Percentiles rank a stretch among this genome's conserved stretches.
phyloP scores from a whole-genome alignment of 2,888 invertebrate species.

The Cancer borealis region DNA sequence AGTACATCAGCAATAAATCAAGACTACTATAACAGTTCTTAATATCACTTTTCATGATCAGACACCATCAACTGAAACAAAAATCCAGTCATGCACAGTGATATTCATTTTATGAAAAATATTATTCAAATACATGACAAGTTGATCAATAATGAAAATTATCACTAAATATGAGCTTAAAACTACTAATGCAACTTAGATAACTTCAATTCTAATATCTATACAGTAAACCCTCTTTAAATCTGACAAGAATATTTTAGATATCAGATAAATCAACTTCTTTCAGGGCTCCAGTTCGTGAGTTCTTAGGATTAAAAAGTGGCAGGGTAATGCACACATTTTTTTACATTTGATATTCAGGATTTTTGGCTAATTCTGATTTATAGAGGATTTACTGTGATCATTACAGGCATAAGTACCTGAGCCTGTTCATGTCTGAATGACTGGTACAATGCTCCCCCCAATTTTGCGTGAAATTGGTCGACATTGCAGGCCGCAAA shows the following conservation, averaged over 20 bases:
- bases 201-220: not conserved
- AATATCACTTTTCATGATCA: not conserved
- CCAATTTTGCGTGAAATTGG: too few relatives aligned
- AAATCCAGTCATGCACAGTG: constrained; percentile 5
- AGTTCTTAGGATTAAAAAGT: too few relatives aligned
- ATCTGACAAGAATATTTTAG: too few relatives aligned
- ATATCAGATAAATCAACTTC: too few relatives aligned
- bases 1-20: not conserved
- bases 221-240: not conserved
- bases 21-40: not conserved
- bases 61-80: not conserved
- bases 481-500: too few relatives aligned
- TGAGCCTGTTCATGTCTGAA: not conserved
- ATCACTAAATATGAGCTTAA: not conserved
- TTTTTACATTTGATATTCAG: too few relatives aligned
- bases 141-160: not conserved
- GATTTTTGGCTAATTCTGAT: too few relatives aligned
- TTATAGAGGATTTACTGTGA: not conserved
- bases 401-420: not conserved
- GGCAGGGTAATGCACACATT: too few relatives aligned
- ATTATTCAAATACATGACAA: not conserved
- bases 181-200: constrained; percentile 17
- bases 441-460: not conserved
- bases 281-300: too few relatives aligned
- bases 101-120: not conserved